Evolutionary conservation across 2,888 invertebrate species (phyloP).

Genomic region (Macrosoma leucophasiata): DNA sequence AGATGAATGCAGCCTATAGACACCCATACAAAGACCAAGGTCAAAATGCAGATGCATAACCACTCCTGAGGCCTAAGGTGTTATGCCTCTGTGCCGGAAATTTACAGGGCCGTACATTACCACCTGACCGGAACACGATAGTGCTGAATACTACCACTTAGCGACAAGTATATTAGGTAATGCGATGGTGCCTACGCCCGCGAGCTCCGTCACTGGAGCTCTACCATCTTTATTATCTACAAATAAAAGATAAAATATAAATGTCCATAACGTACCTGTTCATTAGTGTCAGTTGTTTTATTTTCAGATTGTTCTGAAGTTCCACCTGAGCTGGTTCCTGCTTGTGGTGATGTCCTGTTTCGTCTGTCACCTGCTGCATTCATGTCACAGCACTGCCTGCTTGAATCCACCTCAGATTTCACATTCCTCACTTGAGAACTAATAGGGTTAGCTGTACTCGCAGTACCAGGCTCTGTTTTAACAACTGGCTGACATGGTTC

Average conservation of each 20-base stretch:
- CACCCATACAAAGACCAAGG: no score
- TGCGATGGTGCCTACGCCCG: no score
- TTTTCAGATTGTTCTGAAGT: constrained; percentile 28
- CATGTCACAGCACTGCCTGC: constrained; percentile 32
- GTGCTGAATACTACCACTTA: no score
- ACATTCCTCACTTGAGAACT: constrained; percentile 31
- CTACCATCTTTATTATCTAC: neutral
- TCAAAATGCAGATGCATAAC: no score
- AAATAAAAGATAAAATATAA: neutral
- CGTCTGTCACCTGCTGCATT: constrained; percentile 38
- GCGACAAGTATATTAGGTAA: no score
- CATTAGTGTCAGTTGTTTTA: constrained; percentile 22
- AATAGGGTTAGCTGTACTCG: constrained; percentile 15
- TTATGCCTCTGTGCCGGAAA: no score
- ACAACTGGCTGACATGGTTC: constrained; percentile 36
- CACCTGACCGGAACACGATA: no score
- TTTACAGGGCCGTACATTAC: no score
- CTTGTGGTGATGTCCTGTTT: constrained; percentile 40
- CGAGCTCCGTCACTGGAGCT: no score
- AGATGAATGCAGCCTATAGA: no score
- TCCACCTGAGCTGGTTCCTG: constrained; percentile 52
- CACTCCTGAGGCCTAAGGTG: no score
- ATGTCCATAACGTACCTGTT: constrained; percentile 32
- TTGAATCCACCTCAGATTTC: constrained; percentile 38
- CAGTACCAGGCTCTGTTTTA: constrained; percentile 42